A percentile compares a stretch with the other conserved stretches of the same genome.
These are phyloP conservation scores for Octonoba sinensis DNA, from an alignment of 2,888 invertebrate species.

Conservation along the genomic window DNA sequence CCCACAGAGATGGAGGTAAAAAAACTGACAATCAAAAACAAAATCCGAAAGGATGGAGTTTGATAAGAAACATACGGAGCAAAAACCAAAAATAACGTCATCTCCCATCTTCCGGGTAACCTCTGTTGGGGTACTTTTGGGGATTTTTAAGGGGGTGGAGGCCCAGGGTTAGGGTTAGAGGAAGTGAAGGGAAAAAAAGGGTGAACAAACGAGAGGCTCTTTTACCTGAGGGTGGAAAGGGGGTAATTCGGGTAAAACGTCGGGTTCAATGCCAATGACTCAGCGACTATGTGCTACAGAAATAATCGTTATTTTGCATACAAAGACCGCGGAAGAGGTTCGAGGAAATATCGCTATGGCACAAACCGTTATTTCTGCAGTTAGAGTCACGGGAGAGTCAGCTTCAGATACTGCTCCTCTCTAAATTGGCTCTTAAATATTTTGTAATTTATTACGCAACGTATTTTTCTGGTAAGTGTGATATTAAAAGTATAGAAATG, in stretches of 20 bases:
- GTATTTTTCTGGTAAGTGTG: too few relatives aligned
- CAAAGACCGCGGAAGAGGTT: too few relatives aligned
- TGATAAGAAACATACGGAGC: too few relatives aligned
- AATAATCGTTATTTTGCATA: conserved; percentile 18
- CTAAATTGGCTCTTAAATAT: too few relatives aligned
- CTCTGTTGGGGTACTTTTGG: conserved; percentile 13
- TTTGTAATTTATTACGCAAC: too few relatives aligned
- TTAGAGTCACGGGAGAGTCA: too few relatives aligned
- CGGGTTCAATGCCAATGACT: conserved; percentile 62
- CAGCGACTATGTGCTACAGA: conserved; percentile 39
- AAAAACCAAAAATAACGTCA: conserved; percentile 46
- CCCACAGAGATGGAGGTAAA: too few relatives aligned
- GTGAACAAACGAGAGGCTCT: conserved; percentile 41
- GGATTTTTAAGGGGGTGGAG: conserved; percentile 27
- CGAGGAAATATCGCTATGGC: too few relatives aligned
- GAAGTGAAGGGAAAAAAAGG: conserved; percentile 53
- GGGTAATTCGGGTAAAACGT: conserved; percentile 20
- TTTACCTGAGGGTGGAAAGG: conserved; percentile 45
- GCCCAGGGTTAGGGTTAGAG: conserved; percentile 44
- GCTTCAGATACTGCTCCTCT: too few relatives aligned
- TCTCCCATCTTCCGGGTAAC: conserved; percentile 48
- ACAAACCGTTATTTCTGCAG: too few relatives aligned
- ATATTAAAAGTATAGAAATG: too few relatives aligned
- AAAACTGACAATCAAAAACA: neutral
- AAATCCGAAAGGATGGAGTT: neutral